Percentiles rank a stretch among this genome's conserved stretches.
Evolutionary conservation across 2,113 vertebrate genomes (phyloP).

Genomic region (Madoqua kirkii): DNA sequence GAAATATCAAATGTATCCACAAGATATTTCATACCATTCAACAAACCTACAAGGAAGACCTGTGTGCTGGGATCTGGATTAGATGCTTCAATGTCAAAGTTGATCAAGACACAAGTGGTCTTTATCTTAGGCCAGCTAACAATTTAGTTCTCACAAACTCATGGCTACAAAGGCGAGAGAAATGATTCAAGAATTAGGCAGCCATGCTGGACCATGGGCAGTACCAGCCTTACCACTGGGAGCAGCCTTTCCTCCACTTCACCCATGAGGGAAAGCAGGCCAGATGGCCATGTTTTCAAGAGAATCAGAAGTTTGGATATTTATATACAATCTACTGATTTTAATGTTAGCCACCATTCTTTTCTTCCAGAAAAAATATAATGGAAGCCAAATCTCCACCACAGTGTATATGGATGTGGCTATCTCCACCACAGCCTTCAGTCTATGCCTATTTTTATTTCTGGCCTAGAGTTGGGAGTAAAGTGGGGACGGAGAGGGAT

Average conservation of each 20-base stretch:
- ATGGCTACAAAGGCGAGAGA: rapidly evolving
- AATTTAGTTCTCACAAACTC: neutral
- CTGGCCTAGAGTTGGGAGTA: neutral
- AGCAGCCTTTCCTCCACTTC: neutral
- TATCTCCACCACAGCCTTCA: no score
- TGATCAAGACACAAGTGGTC: neutral
- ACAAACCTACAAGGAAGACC: neutral
- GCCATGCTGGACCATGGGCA: no score
- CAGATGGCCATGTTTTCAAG: neutral
- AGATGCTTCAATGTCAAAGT: neutral
- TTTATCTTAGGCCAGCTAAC: neutral
- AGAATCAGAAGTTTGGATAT: neutral
- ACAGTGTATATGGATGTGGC: no score
- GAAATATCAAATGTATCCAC: neutral
- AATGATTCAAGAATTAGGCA: no score
- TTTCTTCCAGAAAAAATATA: neutral
- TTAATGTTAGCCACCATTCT: neutral
- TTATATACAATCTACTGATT: neutral
- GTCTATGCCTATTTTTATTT: neutral
- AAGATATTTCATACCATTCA: neutral
- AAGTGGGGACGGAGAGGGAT: rapidly evolving
- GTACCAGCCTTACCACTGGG: neutral
- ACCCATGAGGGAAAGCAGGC: neutral
- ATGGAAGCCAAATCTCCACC: no score
- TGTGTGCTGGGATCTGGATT: neutral